These are phyloP conservation scores for Delichon dasypus DNA, from an alignment of 2,797 vertebrate species.

Conservation along the genomic window DNA sequence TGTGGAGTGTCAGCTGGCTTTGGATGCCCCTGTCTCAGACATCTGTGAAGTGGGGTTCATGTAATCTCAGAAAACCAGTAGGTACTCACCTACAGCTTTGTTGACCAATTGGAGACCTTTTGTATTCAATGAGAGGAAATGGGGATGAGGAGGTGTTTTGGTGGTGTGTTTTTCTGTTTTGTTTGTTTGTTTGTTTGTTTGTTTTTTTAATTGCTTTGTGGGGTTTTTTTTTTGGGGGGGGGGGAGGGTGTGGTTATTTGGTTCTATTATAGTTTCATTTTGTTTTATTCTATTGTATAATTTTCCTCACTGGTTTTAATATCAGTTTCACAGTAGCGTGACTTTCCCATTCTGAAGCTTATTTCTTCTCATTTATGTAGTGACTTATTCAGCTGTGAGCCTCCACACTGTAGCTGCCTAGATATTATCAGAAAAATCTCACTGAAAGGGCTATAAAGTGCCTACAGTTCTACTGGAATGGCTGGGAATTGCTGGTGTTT, in stretches of 20 bases:
- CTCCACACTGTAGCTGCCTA: background rate
- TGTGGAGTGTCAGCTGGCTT: background rate
- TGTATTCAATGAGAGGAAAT: background rate
- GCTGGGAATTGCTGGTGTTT: background rate
- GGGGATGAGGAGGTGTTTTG: background rate
- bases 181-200: too few species aligned
- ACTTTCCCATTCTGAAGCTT: background rate
- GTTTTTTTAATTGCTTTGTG: too few species aligned
- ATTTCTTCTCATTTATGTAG: background rate
- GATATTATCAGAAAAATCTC: background rate
- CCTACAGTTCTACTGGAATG: background rate
- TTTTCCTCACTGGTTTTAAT: background rate
- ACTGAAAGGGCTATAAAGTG: background rate
- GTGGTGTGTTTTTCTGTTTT: fast-evolving
- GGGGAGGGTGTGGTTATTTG: fast-evolving
- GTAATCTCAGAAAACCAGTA: background rate
- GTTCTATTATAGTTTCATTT: background rate
- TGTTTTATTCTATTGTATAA: background rate
- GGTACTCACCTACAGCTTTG: background rate
- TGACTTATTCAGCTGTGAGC: background rate
- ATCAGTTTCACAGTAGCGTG: background rate
- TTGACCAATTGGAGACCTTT: background rate
- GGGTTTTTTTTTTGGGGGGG: too few species aligned
- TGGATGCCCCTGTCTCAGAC: background rate
- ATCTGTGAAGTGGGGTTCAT: background rate